A percentile compares a stretch with the other conserved stretches of the same genome.
Evolutionary conservation across 2,888 invertebrate species (phyloP).

Genomic region (Pemphredon lugubris): DNA sequence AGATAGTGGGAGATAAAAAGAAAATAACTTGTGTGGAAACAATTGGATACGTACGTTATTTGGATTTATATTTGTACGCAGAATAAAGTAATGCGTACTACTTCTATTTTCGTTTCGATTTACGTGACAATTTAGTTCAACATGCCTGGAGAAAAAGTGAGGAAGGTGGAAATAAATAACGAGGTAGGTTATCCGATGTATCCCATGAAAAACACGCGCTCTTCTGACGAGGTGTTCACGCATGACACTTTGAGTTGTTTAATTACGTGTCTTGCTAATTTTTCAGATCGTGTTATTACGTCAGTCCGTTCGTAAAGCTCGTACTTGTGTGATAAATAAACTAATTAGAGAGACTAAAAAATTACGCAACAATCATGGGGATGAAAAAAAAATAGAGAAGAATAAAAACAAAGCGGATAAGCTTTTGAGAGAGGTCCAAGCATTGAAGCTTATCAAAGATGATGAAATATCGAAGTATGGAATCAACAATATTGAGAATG

Average conservation of each 20-base stretch:
- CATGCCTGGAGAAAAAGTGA: too few relatives aligned
- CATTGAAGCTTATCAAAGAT: slow-evolving; percentile 72
- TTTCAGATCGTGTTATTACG: slow-evolving; percentile 73
- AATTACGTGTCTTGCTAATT: background rate
- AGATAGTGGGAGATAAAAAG: too few relatives aligned
- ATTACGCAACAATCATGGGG: slow-evolving; percentile 69
- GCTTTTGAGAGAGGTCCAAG: slow-evolving; percentile 67
- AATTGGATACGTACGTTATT: too few relatives aligned
- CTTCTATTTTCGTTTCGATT: too few relatives aligned
- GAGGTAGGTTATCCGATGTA: slow-evolving; percentile 73
- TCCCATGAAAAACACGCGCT: too few relatives aligned
- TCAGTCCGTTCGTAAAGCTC: slow-evolving; percentile 69
- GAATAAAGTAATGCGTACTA: too few relatives aligned
- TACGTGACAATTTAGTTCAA: too few relatives aligned
- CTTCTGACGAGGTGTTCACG: too few relatives aligned
- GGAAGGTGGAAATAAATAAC: slow-evolving; percentile 71
- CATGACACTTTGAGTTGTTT: too few relatives aligned
- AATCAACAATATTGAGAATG: slow-evolving; percentile 57
- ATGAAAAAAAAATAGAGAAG: slow-evolving; percentile 70
- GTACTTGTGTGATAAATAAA: slow-evolving; percentile 68
- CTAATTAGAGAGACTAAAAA: slow-evolving; percentile 67
- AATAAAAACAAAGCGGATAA: slow-evolving; percentile 70
- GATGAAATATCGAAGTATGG: slow-evolving; percentile 75
- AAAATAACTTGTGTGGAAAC: too few relatives aligned
- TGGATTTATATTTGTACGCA: too few relatives aligned